Evolutionary conservation across 2,888 invertebrate species (phyloP), one percentile per base, ranked within the genome.

Genomic region (Electrophaes corylata): DNA sequence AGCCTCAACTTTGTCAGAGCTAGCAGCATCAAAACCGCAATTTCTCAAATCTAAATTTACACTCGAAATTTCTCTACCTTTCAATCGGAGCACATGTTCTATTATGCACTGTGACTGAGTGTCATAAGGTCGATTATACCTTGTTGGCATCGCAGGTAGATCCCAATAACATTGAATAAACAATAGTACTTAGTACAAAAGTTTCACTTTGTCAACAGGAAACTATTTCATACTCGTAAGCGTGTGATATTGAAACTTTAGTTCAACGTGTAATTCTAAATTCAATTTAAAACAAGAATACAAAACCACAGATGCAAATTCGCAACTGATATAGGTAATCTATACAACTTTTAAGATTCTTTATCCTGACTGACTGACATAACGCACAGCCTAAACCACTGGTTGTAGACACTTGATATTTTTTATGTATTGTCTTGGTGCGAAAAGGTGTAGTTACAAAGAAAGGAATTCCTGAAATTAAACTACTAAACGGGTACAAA

Each of bases 31-130:
- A 12, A 16, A 56, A 56, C 56, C 55, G 20, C 55, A 54, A 45
- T 37, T 19, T 48, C 43, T 55, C 55, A 50, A 56, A 49, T 56
- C 56, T 56, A 45, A 56, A 56, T 50, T 56, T 49, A 49, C 56
- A 29, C 29, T 50, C 44, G 11, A 46, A 53, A 40, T 46, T 20
- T 40, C 44, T 12, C 45, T 26, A 40, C 39, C 39, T 31, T 56
- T 39, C 31, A 14, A 12, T 6, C 20, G 11, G 19, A 16, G 12
- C 4, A 10, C 4, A 11, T 29, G 26, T 49, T 29, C 31, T n/a
- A 16, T 31, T 40, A 4, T 49, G 10, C 8, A 49, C 39, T 23
- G n/a, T 45, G 50, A 31, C 0, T 2, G 3, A 1, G 10, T 1
- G 20, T 0, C 0, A 14, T 50, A 50, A 23, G n/a, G 49, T 45